A percentile compares a stretch with the other conserved stretches of the same genome.
phyloP scores from a whole-genome alignment of 2,888 invertebrate genomes.

The Chelonus formosanus region DNA sequence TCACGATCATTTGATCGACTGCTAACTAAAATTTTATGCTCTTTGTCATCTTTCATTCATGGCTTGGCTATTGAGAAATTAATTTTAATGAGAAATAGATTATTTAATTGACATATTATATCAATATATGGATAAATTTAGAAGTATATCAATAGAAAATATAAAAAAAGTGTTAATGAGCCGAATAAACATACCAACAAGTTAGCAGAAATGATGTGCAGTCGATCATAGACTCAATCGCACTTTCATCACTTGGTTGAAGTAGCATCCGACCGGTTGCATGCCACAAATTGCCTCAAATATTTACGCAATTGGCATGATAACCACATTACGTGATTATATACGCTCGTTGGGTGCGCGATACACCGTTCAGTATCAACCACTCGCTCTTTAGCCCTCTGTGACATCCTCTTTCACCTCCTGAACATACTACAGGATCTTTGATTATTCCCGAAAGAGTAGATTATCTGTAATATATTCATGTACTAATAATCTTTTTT shows the following conservation, averaged over 20 bases:
- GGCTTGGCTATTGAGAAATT: constrained; percentile 3
- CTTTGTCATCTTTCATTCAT: constrained; percentile 23
- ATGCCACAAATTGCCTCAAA: constrained; percentile 63
- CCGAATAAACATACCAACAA: constrained; percentile 44
- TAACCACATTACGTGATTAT: constrained; percentile 63
- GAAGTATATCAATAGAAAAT: neutral
- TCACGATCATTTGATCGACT: constrained; percentile 23
- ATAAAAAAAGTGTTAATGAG: constrained; percentile 13
- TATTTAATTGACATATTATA: constrained; percentile 24
- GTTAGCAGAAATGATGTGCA: constrained; percentile 50
- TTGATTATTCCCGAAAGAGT: too few relatives aligned
- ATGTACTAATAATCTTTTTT: too few relatives aligned
- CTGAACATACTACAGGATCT: too few relatives aligned
- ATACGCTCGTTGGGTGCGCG: constrained; percentile 58
- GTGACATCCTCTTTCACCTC: constrained; percentile 19
- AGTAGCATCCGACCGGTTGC: constrained; percentile 47
- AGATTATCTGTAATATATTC: too few relatives aligned
- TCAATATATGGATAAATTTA: neutral
- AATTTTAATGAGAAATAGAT: constrained; percentile 2
- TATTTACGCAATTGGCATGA: constrained; percentile 64
- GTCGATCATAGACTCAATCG: constrained; percentile 37
- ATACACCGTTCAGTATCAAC: constrained; percentile 50
- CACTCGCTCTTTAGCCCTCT: constrained; percentile 23
- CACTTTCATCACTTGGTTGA: constrained; percentile 23
- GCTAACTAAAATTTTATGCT: constrained; percentile 15